A percentile compares a stretch with the other conserved stretches of the same genome.
phyloP scores from a whole-genome alignment of 2,888 invertebrate genomes.

The Lycia hirtaria region DNA sequence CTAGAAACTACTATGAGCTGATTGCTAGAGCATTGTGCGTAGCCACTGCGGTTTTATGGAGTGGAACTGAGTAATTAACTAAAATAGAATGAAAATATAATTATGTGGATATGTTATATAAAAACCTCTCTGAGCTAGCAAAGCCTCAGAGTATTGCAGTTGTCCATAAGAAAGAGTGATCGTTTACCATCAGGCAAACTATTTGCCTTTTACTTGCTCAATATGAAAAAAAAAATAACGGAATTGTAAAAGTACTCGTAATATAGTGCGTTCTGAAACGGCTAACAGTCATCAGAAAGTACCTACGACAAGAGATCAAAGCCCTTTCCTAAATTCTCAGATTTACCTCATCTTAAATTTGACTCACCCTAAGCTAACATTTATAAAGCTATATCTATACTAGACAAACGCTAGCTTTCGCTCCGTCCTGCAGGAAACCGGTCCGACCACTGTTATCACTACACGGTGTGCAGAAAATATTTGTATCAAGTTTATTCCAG shows the following conservation, averaged over 20 bases:
- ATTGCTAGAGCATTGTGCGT: background rate
- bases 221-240: too few species aligned
- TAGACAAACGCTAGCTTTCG: slow-evolving; percentile 46
- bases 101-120: too few species aligned
- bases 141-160: too few species aligned
- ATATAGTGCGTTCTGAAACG: too few species aligned
- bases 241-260: too few species aligned
- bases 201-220: too few species aligned
- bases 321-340: background rate
- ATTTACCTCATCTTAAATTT: background rate
- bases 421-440: slow-evolving; percentile 48
- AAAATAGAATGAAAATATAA: background rate
- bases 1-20: slow-evolving; percentile 16
- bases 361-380: background rate
- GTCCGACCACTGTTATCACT: slow-evolving; percentile 44
- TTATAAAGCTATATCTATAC: slow-evolving; percentile 1
- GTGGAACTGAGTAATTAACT: background rate
- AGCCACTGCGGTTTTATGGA: slow-evolving; percentile 3
- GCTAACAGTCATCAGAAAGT: background rate
- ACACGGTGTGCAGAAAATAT: slow-evolving; percentile 40
- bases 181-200: too few species aligned
- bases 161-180: background rate
- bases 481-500: slow-evolving; percentile 24
- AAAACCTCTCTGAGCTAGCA: too few species aligned
- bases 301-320: background rate